phyloP scores from a whole-genome alignment of 2,888 invertebrate species.

The Eupithecia abbreviata region DNA sequence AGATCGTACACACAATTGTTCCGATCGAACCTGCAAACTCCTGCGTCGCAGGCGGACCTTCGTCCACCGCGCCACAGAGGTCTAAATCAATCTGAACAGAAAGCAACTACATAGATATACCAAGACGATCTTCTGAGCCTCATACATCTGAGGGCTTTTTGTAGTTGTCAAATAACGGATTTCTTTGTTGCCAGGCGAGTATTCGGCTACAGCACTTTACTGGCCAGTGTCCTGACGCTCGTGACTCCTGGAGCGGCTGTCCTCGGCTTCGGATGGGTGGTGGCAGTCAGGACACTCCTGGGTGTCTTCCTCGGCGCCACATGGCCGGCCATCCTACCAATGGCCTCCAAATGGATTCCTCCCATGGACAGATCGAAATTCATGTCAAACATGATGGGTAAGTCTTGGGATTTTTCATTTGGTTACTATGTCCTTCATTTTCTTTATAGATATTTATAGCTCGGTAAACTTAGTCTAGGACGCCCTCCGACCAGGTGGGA shows the following conservation, averaged over 20 bases:
- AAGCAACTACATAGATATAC: too few relatives aligned
- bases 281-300: slow-evolving; percentile 88
- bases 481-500: too few relatives aligned
- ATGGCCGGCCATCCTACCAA: slow-evolving; percentile 96
- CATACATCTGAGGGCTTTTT: not conserved
- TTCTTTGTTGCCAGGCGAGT: slow-evolving; percentile 82
- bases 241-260: slow-evolving; percentile 91
- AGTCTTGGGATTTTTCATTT: slow-evolving; percentile 51
- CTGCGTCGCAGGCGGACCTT: too few relatives aligned
- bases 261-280: slow-evolving; percentile 87
- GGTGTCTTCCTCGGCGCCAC: slow-evolving; percentile 93
- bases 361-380: slow-evolving; percentile 96
- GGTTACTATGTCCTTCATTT: slow-evolving; percentile 19
- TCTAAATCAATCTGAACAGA: too few relatives aligned
- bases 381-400: slow-evolving; percentile 96
- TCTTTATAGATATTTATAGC: slow-evolving; percentile 26
- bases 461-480: too few relatives aligned
- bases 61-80: too few relatives aligned
- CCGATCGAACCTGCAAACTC: too few relatives aligned
- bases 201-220: slow-evolving; percentile 93
- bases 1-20: too few relatives aligned
- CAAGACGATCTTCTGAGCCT: not conserved
- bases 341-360: slow-evolving; percentile 97
- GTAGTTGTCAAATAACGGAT: not conserved
- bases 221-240: slow-evolving; percentile 91